Base-by-base conservation (phyloP, 2,797 vertebrate species). In the Tragopan temminckii region DNA sequence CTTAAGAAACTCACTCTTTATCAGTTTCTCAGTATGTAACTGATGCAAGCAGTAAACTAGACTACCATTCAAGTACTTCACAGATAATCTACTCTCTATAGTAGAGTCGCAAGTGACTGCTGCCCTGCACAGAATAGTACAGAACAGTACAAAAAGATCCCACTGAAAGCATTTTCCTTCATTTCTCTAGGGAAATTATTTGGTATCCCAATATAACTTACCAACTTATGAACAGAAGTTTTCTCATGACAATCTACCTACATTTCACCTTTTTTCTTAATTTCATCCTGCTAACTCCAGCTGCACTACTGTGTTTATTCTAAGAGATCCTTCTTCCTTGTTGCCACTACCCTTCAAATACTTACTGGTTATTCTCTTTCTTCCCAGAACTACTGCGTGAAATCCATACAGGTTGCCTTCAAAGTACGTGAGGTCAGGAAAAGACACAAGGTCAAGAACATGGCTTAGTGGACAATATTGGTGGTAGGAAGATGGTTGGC, bases 341-440 rank as follows among this genome's bases (percentile, higher is more conserved):
- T 21, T 72, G 16, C 19, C 48, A 24, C 19, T 64, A 58, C 5
- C 15, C 21, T 87, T 92, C 58, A 78, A 58, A 62, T 62, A 75
- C 38, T 66, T 52, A 67, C 58, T 10, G 24, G 23, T 33, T 71
- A 38, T 53, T 90, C 80, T 64, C 11, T 10, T 50, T 63, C 46
- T 77, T 74, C 29, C 23, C 45, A 75, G 70, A 95, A 68, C 20
- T 57, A 24, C 6, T 50, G 24, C 43, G 24, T 46, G 64, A 91
- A 82, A 20, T 40, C 43, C 61, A 74, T 15, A 33, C 40, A 57
- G 79, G 50, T 31, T 90, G 17, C 72, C 38, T 78, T 83, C 50
- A 63, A 57, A 66, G 29, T 40, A 66, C 9, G 24, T 72, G 82
- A 83, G 93, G 66, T 90, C 75, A 89, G 50, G 36, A 90, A 87